These are phyloP conservation scores for Aphidius colemani DNA, from an alignment of 2,888 invertebrate species.

Conservation along the genomic window DNA sequence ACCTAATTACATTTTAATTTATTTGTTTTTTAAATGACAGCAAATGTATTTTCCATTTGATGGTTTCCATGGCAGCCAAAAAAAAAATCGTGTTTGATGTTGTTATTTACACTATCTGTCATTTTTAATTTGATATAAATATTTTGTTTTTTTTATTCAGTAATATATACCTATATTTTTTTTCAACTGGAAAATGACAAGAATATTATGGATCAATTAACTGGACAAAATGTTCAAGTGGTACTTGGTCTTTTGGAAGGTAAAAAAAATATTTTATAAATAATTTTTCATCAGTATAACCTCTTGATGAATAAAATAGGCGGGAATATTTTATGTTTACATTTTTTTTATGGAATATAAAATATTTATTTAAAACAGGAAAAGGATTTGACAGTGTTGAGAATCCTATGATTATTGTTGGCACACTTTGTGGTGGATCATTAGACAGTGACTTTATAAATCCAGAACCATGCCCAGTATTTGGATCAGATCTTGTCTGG, in stretches of 20 bases:
- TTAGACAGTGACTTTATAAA: slow-evolving; percentile 71
- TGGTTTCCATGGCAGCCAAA: slow-evolving; percentile 40
- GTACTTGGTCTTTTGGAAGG: slow-evolving; percentile 72
- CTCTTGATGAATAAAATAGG: slow-evolving; percentile 24
- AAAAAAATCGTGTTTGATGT: neutral
- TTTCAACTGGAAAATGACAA: slow-evolving; percentile 17
- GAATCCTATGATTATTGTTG: slow-evolving; percentile 65
- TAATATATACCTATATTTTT: slow-evolving; percentile 17
- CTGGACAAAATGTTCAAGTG: slow-evolving; percentile 69
- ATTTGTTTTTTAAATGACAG: slow-evolving; percentile 5
- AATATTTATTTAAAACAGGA: slow-evolving; percentile 55
- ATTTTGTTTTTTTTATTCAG: slow-evolving; percentile 32
- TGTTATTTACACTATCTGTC: neutral
- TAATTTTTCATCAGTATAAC: slow-evolving; percentile 26
- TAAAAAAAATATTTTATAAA: slow-evolving; percentile 36
- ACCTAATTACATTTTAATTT: neutral
- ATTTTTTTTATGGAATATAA: slow-evolving; percentile 4
- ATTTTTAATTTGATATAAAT: slow-evolving; percentile 21
- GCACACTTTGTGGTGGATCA: slow-evolving; percentile 69
- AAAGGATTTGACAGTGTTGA: slow-evolving; percentile 65
- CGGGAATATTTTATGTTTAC: slow-evolving; percentile 29
- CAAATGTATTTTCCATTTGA: neutral
- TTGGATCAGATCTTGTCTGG: slow-evolving; percentile 79
- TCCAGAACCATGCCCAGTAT: slow-evolving; percentile 66
- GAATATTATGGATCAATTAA: slow-evolving; percentile 67